These are phyloP conservation scores for Zygogramma bicolorata DNA, from an alignment of 2,888 invertebrate genomes.

Conservation along the genomic window DNA sequence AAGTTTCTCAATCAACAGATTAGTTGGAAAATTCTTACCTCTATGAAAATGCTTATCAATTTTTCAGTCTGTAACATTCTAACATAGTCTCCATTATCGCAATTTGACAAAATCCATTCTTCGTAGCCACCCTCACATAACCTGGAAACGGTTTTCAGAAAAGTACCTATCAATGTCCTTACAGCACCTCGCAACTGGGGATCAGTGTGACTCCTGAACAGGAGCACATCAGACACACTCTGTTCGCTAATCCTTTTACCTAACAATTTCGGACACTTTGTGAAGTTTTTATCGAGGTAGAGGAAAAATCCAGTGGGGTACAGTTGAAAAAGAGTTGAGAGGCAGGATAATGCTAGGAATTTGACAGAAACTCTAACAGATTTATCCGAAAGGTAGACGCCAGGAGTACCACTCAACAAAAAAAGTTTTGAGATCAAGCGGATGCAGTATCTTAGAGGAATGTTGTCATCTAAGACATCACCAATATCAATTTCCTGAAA, in stretches of 20 bases:
- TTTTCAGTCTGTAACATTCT: conserved; percentile 19
- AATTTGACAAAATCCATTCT: conserved; percentile 67
- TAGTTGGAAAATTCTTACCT: conserved; percentile 45
- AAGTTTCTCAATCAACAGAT: no score
- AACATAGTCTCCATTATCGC: conserved; percentile 30
- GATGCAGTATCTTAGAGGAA: conserved; percentile 79
- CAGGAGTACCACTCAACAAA: conserved; percentile 75
- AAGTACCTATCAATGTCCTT: conserved; percentile 76
- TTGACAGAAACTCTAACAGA: conserved; percentile 90
- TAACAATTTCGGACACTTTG: conserved; percentile 35
- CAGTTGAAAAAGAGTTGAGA: conserved; percentile 80
- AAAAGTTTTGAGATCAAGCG: conserved; percentile 80
- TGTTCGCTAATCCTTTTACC: conserved; percentile 65
- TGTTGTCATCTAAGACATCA: conserved; percentile 73
- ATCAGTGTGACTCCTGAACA: conserved; percentile 80
- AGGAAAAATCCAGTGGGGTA: conserved; percentile 81
- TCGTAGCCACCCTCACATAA: conserved; percentile 71
- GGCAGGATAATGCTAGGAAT: conserved; percentile 84
- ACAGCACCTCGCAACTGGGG: conserved; percentile 85
- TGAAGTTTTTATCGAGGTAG: conserved; percentile 72
- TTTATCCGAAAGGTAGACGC: conserved; percentile 76
- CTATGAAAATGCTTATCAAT: conserved; percentile 47
- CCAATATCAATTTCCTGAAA: conserved; percentile 76
- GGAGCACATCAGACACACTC: conserved; percentile 77
- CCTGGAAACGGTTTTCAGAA: conserved; percentile 73